A percentile compares a stretch with the other conserved stretches of the same genome.
phyloP scores from a whole-genome alignment of 2,888 invertebrate species.

The Gandaritis pyraliata region DNA sequence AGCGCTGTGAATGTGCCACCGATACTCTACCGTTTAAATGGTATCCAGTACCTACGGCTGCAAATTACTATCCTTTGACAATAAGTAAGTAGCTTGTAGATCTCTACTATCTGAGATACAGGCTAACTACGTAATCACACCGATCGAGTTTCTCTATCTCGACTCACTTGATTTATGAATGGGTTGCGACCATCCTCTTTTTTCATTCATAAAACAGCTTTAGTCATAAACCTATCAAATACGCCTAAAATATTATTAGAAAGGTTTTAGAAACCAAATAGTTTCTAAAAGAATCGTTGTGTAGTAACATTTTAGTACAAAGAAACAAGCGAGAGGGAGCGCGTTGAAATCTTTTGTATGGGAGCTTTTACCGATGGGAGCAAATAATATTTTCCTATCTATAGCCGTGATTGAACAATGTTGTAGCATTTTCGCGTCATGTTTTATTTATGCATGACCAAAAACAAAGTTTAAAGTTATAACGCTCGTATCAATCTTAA shows the following conservation, averaged over 20 bases:
- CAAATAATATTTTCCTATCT: constrained; percentile 44
- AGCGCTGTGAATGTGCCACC: constrained; percentile 62
- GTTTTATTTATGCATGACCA: constrained; percentile 46
- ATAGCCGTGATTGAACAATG: constrained; percentile 40
- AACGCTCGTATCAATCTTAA: constrained; percentile 78
- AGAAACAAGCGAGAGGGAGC: constrained; percentile 41
- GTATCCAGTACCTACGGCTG: constrained; percentile 41
- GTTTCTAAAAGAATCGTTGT: constrained; percentile 1
- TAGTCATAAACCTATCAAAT: constrained; percentile 27
- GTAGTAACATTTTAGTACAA: constrained; percentile 18
- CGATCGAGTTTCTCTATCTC: constrained; percentile 41
- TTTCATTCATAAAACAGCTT: constrained; percentile 24
- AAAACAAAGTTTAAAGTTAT: constrained; percentile 53
- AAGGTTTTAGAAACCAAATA: constrained; percentile 12
- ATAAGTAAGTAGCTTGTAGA: constrained; percentile 39
- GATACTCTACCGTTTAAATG: constrained; percentile 59
- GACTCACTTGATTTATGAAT: constrained; percentile 40
- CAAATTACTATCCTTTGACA: constrained; percentile 45
- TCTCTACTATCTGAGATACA: constrained; percentile 40
- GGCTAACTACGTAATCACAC: constrained; percentile 46
- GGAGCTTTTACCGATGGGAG: constrained; percentile 43
- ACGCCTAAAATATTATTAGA: constrained; percentile 15
- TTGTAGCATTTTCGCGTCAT: constrained; percentile 47
- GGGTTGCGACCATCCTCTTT: constrained; percentile 29
- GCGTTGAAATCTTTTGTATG: constrained; percentile 77